These are phyloP conservation scores for Phymatocera aterrima DNA, from an alignment of 2,888 invertebrate genomes.

Conservation along the genomic window DNA sequence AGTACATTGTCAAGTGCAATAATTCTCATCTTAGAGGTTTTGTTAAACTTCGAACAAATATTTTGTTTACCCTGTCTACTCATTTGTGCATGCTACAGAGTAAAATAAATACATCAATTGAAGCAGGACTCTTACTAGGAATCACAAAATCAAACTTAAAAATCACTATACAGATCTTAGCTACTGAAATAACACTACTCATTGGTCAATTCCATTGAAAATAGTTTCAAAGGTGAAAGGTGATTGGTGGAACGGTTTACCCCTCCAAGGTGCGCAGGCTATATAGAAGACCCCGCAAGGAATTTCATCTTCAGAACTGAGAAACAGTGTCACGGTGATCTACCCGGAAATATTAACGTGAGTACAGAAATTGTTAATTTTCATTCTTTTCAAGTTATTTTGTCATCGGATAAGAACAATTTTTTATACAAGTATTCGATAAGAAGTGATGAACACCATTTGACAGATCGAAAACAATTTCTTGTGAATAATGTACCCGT, in stretches of 20 bases:
- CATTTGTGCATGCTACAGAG: conserved; percentile 14
- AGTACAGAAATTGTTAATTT: conserved; percentile 59
- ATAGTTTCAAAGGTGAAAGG: conserved; percentile 65
- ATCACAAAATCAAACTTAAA: conserved; percentile 48
- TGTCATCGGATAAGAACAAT: not conserved
- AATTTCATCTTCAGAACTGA: conserved; percentile 73
- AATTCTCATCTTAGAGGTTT: not conserved
- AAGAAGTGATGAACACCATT: not conserved
- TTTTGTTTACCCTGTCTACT: not conserved
- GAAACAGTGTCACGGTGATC: conserved; percentile 72
- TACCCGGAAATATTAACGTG: conserved; percentile 64
- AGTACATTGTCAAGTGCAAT: not conserved
- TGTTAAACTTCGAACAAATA: not conserved
- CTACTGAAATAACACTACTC: conserved; percentile 36
- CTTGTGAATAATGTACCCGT: not conserved
- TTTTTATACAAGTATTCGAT: not conserved
- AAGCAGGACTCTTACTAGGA: not conserved
- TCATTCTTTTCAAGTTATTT: not conserved
- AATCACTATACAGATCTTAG: conserved; percentile 46
- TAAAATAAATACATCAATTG: conserved; percentile 10
- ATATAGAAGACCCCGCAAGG: conserved; percentile 73
- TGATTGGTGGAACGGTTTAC: conserved; percentile 69
- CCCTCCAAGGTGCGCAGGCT: conserved; percentile 68
- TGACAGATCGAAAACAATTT: not conserved
- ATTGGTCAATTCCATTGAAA: conserved; percentile 68